Conservation (phyloP, 2,113 vertebrate species). For the Podilymbus podiceps region DNA sequence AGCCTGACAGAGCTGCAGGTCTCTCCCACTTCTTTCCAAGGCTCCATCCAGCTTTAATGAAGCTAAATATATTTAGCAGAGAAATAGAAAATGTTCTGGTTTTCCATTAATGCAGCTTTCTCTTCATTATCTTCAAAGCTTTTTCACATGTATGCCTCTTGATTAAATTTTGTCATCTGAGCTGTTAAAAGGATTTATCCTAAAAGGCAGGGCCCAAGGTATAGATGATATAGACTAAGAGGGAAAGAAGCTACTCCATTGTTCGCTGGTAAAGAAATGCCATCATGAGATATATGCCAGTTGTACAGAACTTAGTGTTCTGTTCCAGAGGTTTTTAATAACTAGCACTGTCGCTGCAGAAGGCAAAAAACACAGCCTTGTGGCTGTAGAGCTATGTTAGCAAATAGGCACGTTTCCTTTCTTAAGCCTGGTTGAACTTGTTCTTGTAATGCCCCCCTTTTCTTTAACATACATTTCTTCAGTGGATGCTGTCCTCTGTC, state of each 20-base stretch:
- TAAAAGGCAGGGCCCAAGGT: background rate
- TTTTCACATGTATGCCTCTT: background rate
- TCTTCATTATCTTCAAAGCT: background rate
- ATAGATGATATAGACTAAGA: background rate
- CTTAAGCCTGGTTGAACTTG: background rate
- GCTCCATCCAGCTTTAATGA: background rate
- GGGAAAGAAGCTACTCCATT: background rate
- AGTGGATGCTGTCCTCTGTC: background rate
- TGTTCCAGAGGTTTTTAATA: background rate
- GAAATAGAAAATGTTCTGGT: background rate
- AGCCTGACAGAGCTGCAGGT: background rate
- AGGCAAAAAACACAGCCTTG: background rate
- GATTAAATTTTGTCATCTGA: constrained; percentile 1
- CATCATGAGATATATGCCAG: background rate
- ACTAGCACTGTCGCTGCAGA: background rate
- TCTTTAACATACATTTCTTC: background rate
- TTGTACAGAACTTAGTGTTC: background rate
- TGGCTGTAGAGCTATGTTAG: background rate
- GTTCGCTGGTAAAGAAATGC: background rate
- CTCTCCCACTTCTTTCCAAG: background rate
- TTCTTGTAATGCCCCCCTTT: background rate
- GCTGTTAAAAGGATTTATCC: background rate
- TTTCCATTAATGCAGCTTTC: background rate
- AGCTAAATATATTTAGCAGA: background rate
- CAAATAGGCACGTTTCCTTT: background rate